Base-by-base conservation (phyloP, 2,888 invertebrate species). In the Lacanobia oleracea region DNA sequence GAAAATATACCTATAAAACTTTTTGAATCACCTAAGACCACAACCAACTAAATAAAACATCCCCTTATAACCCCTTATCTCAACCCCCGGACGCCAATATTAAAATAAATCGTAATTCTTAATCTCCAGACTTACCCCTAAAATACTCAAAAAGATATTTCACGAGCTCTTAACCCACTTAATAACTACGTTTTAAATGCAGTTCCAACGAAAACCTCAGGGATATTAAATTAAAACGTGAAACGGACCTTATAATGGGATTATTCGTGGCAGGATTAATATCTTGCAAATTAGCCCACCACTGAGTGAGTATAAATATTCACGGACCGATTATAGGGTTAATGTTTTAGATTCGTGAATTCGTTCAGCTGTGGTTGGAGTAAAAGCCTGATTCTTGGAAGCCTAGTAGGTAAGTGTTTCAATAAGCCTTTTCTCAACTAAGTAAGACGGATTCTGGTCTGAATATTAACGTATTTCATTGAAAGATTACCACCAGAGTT, bases 251-350 rank as follows among this genome's bases (percentile, higher is more conserved):
- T 77, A 53, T 81, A 86, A 87, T 83, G 80, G 83, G 73, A 79
- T 88, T 86, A 88, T 87, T 85, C 86, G 84, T 82, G 86, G 82
- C 77, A 53, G 86, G 85, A 87, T 89, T 88, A 84, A 86, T 85
- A 81, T 79, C 79, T 79, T 86, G 81, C 79, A 85, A 85, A 85
- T 85, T 83, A 85, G 69, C 62, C 43, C 74, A 69, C 85, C 77
- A 76, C 83, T 77, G 75, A 62, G 71, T 79, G 67, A 77, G 63
- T 72, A 85, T 86, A 86, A 86, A 86, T 86, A 86, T 86, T 85
- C 85, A 83, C 63, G 60, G 21, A 63, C 48, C 57, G 54, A 76
- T 79, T 84, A 82, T 69, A 72, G 77, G 81, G 76, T 73, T 77
- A 61, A 69, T 69, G 60, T 67, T 74, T 72, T 16, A 69, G 70